These are phyloP conservation scores for Knipowitschia caucasica DNA, from an alignment of 2,797 vertebrate species.

Conservation along the genomic window DNA sequence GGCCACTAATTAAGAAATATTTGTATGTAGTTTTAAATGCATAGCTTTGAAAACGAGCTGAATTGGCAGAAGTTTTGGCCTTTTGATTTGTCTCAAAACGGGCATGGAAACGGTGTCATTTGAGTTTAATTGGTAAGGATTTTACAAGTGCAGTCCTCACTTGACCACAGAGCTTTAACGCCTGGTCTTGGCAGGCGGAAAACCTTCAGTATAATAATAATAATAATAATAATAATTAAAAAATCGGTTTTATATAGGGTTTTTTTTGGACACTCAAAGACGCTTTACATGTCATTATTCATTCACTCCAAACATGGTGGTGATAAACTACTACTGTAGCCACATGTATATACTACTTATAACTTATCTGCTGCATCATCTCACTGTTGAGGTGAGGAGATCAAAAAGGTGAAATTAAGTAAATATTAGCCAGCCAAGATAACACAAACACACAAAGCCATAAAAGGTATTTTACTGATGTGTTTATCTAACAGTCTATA, in stretches of 20 bases:
- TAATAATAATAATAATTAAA: too few species aligned
- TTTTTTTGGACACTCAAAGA: too few species aligned
- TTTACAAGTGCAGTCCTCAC: conserved; percentile 36
- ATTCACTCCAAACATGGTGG: too few species aligned
- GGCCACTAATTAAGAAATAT: background rate
- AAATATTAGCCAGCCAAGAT: background rate
- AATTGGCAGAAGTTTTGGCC: background rate
- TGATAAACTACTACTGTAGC: too few species aligned
- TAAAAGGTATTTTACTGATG: background rate
- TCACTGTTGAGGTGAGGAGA: background rate
- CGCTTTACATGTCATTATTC: too few species aligned
- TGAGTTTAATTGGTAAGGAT: conserved; percentile 22
- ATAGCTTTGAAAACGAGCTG: conserved; percentile 5
- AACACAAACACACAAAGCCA: background rate
- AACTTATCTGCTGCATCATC: conserved; percentile 31
- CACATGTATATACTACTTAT: conserved; percentile 25
- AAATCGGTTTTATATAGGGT: too few species aligned
- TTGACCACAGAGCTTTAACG: conserved; percentile 37
- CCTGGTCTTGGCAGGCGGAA: conserved; percentile 8
- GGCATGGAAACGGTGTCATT: conserved; percentile 14
- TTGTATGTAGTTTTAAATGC: conserved; percentile 14
- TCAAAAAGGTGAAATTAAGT: too few species aligned
- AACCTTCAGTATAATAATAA: conserved; percentile 35
- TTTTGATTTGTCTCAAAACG: conserved; percentile 22
- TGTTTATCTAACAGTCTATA: conserved; percentile 14